Evolutionary conservation across 2,888 invertebrate genomes (phyloP), one percentile per base, ranked within the genome.

Genomic region (Pheosia tremula): DNA sequence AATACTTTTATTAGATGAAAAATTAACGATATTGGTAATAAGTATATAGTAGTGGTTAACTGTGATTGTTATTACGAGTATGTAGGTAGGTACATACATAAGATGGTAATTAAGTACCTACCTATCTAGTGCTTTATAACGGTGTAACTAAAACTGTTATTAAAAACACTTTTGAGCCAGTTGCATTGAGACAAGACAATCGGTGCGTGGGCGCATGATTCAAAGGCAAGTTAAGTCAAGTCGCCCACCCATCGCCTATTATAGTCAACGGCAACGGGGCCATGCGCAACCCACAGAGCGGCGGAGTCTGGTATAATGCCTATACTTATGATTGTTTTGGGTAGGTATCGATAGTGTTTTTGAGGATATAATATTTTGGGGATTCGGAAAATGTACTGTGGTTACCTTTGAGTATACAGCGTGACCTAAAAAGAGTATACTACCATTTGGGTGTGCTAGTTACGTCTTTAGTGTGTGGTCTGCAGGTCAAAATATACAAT

Each of bases 131-230:
- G 41, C 41, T 6, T 41, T 41, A 41, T 74, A 75, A 74, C 75
- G 60, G 72, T 75, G 50, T 53, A 64, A 11, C 39, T 24, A 54
- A 67, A 59, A 65, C 56, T 45, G 60, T 62, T 64, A 64, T 62
- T 59, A 67, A 47, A 54, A 63, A 68, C 57, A 66, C 70, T 77
- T 76, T 80, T 79, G 74, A 67, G 73, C 68, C 71, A 75, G 80
- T 77, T 86, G 86, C 84, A 85, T 80, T 78, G 83, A 85, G 77
- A 71, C 74, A 75, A 67, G 75, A 79, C 75, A 81, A 82, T 83
- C 80, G 73, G 66, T 64, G 57, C 70, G 90, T 90, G 87, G 90
- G 90, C 80, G 89, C 82, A 73, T 88, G 89, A 90, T 85, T 89
- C 87, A 88, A 87, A 84, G 81, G 73, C 79, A 39, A 66, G 55